Percentiles rank a stretch among this genome's conserved stretches.
phyloP scores from a whole-genome alignment of 2,113 vertebrate species.

The Erythrolamprus reginae region DNA sequence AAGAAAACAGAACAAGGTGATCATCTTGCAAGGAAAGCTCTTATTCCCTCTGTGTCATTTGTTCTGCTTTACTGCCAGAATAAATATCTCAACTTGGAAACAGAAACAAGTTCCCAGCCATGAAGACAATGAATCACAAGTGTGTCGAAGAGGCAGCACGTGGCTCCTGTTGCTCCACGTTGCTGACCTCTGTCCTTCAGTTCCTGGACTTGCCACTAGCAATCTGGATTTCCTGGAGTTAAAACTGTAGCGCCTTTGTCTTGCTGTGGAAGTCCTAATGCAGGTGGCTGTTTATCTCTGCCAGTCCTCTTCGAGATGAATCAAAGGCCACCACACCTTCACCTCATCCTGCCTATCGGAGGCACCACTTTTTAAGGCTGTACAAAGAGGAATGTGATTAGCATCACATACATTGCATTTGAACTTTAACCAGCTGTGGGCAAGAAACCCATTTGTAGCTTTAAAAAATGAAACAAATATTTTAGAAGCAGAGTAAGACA shows the following conservation, averaged over 20 bases:
- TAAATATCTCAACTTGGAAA: constrained; percentile 64
- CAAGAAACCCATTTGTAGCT: not conserved
- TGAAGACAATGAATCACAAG: constrained; percentile 61
- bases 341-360: not conserved
- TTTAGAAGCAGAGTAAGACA: not conserved
- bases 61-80: constrained; percentile 59
- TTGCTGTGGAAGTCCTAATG: constrained; percentile 12
- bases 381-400: not conserved
- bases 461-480: not conserved
- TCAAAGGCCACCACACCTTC: constrained; percentile 12
- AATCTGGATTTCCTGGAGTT: constrained; percentile 18
- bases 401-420: not conserved
- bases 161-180: constrained; percentile 23
- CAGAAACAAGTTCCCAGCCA: constrained; percentile 61
- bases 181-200: not conserved
- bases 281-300: constrained; percentile 23
- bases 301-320: constrained; percentile 9
- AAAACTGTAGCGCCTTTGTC: constrained; percentile 23
- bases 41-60: constrained; percentile 63
- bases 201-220: constrained; percentile 15
- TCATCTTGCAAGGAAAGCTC: constrained; percentile 47
- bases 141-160: constrained; percentile 49
- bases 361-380: not conserved
- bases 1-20: constrained; percentile 25
- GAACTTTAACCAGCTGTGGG: not conserved